phyloP scores from a whole-genome alignment of 2,888 invertebrate genomes.

The Ectobius pallidus region DNA sequence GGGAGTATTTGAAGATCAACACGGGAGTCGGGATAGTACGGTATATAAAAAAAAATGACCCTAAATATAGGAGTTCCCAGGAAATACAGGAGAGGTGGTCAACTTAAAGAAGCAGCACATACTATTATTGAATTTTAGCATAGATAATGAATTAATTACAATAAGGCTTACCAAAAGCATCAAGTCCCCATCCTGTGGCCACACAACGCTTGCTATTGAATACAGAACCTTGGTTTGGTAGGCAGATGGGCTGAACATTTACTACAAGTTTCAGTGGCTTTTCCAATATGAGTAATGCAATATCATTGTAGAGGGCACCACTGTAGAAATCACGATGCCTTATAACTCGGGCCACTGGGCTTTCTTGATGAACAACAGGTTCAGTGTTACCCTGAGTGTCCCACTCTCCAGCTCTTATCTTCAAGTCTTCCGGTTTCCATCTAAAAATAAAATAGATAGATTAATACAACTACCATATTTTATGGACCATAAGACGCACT shows the following conservation, averaged over 20 bases:
- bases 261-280: conserved; percentile 49
- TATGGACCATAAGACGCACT: no score
- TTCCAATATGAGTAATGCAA: conserved; percentile 52
- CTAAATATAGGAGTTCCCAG: no score
- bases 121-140: no score
- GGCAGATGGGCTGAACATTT: conserved; percentile 53
- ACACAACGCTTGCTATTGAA: conserved; percentile 50
- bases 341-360: conserved; percentile 46
- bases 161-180: conserved; percentile 50
- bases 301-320: conserved; percentile 51
- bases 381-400: conserved; percentile 53
- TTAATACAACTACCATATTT: not conserved
- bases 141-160: no score
- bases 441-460: conserved; percentile 8
- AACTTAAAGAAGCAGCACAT: no score
- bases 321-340: conserved; percentile 48
- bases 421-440: conserved; percentile 42
- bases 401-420: conserved; percentile 55
- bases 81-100: no score
- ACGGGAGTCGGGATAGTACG: no score
- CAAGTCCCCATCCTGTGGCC: conserved; percentile 55
- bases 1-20: no score
- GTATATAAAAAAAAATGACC: no score
- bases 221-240: conserved; percentile 48
- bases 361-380: conserved; percentile 52